Evolutionary conservation across 2,797 vertebrate species (phyloP), one percentile per base, ranked within the genome.

Genomic region (Clamator glandarius): DNA sequence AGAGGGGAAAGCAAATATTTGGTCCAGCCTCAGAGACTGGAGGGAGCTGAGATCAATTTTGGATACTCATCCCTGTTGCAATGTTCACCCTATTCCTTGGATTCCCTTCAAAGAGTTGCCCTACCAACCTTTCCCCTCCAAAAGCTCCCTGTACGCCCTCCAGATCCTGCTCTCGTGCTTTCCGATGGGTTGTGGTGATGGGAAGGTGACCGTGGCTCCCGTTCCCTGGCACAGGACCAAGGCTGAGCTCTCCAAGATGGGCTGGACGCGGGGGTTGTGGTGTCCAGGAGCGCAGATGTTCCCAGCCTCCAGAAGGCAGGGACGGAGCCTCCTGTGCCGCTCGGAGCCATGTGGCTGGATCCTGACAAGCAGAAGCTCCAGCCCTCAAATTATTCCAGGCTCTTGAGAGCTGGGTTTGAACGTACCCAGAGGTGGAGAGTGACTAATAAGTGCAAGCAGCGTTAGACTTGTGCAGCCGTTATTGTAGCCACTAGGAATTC

Each of bases 401-500:
- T 91, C 91, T 90, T 74, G 90, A 87, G 90, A 86, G 83, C 6
- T 83, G 80, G 58, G 52, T 68, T 96, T 95, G 74, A 84, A 84
- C 2, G 9, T 75, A 75, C 66, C 79, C 76, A 73, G 66, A 80
- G 67, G 91, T 82, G 46, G 39, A 87, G 87, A 24, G 57, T 70
- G 81, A 96, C 92, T 95, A 89, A 93, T 86, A 91, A 84, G 93
- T 80, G 85, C 73, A 96, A 87, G 81, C 23, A 69, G 66, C 70
- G 35, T 85, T 69, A 69, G 91, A 21, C 31, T 80, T 55, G 14
- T 68, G 39, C 92, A 78, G 21, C 88, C 9, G 13, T 75, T 96
- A 78, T 78, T 96, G 68, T 63, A 84, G 87, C 91, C 79, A 86
- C 54, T 24, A 92, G 87, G 79, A 92, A 87, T 85, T 77, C 28